phyloP scores from a whole-genome alignment of 2,888 invertebrate genomes.

The Limulus polyphemus region DNA sequence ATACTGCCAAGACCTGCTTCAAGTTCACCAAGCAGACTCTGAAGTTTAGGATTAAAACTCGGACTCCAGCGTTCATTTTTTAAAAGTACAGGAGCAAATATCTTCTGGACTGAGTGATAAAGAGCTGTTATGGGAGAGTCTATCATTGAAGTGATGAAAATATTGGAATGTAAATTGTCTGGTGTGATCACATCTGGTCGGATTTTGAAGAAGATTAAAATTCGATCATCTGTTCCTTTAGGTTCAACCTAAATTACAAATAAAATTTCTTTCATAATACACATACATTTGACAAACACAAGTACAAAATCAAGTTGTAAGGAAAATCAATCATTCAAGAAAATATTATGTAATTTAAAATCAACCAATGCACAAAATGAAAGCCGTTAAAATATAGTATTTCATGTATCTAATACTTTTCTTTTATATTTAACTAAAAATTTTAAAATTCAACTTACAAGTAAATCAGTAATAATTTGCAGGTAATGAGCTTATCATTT shows the following conservation, averaged over 20 bases:
- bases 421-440: too few species aligned
- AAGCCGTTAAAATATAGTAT: too few species aligned
- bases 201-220: conserved; percentile 50
- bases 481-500: too few species aligned
- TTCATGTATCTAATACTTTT: too few species aligned
- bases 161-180: conserved; percentile 45
- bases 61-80: conserved; percentile 36
- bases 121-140: conserved; percentile 48
- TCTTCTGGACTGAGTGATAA: conserved; percentile 49
- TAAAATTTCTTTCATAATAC: too few species aligned
- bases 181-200: conserved; percentile 46
- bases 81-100: conserved; percentile 44
- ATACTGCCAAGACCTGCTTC: conserved; percentile 40
- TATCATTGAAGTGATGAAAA: conserved; percentile 48
- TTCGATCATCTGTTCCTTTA: conserved; percentile 35
- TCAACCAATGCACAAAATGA: too few species aligned
- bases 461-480: too few species aligned
- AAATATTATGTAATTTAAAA: too few species aligned
- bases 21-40: conserved; percentile 39
- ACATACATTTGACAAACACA: too few species aligned
- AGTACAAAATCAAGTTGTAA: too few species aligned
- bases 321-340: too few species aligned
- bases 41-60: conserved; percentile 41
- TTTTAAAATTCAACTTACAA: too few species aligned
- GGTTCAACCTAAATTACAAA: conserved; percentile 34